These are phyloP conservation scores for Trialeurodes vaporariorum DNA, from an alignment of 1,140 invertebrate species.

Conservation along the genomic window DNA sequence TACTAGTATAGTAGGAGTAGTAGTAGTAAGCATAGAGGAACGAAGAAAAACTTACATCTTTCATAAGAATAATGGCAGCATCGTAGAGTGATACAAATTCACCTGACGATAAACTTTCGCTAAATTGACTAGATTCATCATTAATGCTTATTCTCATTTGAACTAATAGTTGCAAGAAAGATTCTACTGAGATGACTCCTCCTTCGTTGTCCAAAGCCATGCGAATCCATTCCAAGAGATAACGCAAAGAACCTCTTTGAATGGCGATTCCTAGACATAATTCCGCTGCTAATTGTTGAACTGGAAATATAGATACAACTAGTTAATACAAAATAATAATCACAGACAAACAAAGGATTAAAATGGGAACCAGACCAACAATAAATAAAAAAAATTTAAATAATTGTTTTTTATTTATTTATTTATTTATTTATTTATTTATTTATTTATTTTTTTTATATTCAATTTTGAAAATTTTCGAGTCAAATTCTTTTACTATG, in stretches of 20 bases:
- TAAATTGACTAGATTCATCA: slow-evolving; percentile 12
- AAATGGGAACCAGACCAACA: no score
- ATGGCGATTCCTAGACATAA: slow-evolving; percentile 44
- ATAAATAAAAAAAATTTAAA: neutral
- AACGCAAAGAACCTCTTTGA: slow-evolving; percentile 48
- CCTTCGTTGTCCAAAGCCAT: slow-evolving; percentile 38
- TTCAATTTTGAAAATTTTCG: no score
- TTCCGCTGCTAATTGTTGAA: slow-evolving; percentile 41
- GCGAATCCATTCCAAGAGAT: slow-evolving; percentile 51
- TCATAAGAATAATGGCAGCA: slow-evolving; percentile 42
- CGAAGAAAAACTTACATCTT: slow-evolving; percentile 38
- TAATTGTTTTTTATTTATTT: neutral
- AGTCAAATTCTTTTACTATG: no score
- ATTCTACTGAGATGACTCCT: slow-evolving; percentile 15
- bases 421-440: no score
- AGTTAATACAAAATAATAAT: neutral
- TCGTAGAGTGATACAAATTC: slow-evolving; percentile 37
- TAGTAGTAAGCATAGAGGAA: no score
- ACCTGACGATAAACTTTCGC: slow-evolving; percentile 10
- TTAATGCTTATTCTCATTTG: slow-evolving; percentile 7
- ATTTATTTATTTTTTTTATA: no score
- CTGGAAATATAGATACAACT: no score
- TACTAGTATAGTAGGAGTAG: no score
- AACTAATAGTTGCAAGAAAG: slow-evolving; percentile 14
- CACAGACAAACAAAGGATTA: no score